phyloP scores from a whole-genome alignment of 2,888 invertebrate genomes.

The Chloroclysta siterata region DNA sequence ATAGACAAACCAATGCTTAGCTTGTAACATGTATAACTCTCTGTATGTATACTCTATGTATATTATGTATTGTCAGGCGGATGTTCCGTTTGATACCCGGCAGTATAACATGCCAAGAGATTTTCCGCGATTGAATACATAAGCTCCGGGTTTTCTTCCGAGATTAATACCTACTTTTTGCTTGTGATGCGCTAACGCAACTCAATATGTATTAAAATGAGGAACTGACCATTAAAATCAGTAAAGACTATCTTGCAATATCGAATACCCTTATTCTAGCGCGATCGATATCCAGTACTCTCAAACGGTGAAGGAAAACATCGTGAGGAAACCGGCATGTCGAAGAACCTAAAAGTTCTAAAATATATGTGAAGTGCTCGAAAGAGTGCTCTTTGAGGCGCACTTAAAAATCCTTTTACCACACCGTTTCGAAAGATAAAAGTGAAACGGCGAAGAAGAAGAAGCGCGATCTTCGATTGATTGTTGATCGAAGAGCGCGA shows the following conservation, averaged over 20 bases:
- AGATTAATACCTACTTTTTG: conserved; percentile 33
- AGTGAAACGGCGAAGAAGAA: too few species aligned
- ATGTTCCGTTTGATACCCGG: conserved; percentile 46
- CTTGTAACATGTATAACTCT: not conserved
- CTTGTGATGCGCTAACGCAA: conserved; percentile 20
- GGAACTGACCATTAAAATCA: conserved; percentile 12
- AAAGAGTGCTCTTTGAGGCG: too few species aligned
- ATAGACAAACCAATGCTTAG: conserved; percentile 2
- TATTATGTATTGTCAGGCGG: conserved; percentile 36
- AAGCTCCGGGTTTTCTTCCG: conserved; percentile 37
- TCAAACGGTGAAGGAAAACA: too few species aligned
- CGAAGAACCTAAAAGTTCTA: too few species aligned
- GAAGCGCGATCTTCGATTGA: too few species aligned
- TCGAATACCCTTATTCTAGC: too few species aligned
- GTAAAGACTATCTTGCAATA: not conserved
- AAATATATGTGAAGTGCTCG: too few species aligned
- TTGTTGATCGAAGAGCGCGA: too few species aligned
- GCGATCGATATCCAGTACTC: too few species aligned
- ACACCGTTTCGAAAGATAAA: too few species aligned
- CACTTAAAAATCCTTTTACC: too few species aligned
- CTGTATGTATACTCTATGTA: not conserved
- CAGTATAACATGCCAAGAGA: conserved; percentile 51
- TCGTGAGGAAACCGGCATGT: too few species aligned
- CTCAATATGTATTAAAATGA: conserved; percentile 16
- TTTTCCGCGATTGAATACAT: conserved; percentile 51